Percentiles rank a stretch among this genome's conserved stretches.
Evolutionary conservation across 2,113 vertebrate species (phyloP).

Genomic region (Notechis scutatus): DNA sequence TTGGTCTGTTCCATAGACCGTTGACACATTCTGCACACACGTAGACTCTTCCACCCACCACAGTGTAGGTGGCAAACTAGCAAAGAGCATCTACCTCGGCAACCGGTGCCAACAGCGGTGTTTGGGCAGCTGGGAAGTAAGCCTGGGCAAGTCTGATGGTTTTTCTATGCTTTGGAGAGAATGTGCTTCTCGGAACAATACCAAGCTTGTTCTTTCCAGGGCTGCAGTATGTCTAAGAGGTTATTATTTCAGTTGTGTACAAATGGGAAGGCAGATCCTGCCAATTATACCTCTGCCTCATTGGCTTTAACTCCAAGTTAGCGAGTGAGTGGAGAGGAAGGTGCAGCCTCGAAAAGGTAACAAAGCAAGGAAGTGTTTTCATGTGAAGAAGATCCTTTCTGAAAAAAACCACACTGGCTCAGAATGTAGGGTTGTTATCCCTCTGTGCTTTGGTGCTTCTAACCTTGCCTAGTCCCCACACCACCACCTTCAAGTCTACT

Average conservation of each 20-base stretch:
- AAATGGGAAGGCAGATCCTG: accelerated
- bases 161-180: background rate
- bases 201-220: conserved; percentile 18
- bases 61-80: background rate
- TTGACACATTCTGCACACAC: background rate
- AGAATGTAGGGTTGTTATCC: background rate
- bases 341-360: conserved; percentile 19
- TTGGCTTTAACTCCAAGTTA: conserved; percentile 23
- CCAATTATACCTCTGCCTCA: conserved; percentile 15
- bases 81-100: conserved; percentile 23
- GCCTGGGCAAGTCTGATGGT: conserved; percentile 21
- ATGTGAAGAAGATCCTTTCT: conserved; percentile 4
- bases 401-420: conserved; percentile 31
- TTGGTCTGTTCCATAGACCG: conserved; percentile 35
- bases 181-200: conserved; percentile 28
- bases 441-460: background rate
- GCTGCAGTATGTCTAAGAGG: background rate
- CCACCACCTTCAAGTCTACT: background rate
- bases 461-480: background rate
- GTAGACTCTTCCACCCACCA: background rate
- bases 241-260: conserved; percentile 6
- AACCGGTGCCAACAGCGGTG: conserved; percentile 24
- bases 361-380: conserved; percentile 18
- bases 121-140: background rate
- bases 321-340: conserved; percentile 31